Evolutionary conservation across 2,888 invertebrate species (phyloP).

Genomic region (Brachynemurus nebulosus): DNA sequence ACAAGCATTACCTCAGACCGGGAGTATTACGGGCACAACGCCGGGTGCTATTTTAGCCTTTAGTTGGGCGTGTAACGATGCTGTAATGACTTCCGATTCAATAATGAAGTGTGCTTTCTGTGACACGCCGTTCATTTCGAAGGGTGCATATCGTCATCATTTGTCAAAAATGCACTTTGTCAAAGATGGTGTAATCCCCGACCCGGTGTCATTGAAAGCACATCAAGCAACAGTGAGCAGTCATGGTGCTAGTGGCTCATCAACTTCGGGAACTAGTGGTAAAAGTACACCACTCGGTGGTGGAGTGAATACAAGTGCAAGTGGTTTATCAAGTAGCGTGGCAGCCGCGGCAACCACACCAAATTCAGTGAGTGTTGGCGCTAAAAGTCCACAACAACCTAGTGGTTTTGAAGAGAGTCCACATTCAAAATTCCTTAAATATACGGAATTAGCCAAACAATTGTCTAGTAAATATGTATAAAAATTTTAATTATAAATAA

Average conservation of each 20-base stretch:
- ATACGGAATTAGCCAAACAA: conserved; percentile 96
- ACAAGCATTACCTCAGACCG: conserved; percentile 25
- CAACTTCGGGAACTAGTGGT: conserved; percentile 14
- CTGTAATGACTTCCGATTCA: conserved; percentile 71
- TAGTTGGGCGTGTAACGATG: conserved; percentile 91
- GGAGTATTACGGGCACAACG: conserved; percentile 37
- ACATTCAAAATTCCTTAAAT: conserved; percentile 95
- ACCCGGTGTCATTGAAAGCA: conserved; percentile 50
- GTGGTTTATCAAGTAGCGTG: conserved; percentile 16
- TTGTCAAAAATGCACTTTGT: conserved; percentile 92
- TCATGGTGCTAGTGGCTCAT: conserved; percentile 20
- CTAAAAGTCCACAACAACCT: conserved; percentile 31
- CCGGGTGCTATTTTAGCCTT: conserved; percentile 79
- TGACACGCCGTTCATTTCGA: conserved; percentile 91
- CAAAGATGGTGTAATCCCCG: conserved; percentile 76
- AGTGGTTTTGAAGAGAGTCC: conserved; percentile 73
- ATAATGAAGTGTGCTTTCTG: conserved; percentile 92
- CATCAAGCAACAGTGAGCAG: conserved; percentile 30
- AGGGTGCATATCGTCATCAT: conserved; percentile 93
- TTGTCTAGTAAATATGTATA: conserved; percentile 93
- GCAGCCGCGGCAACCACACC: conserved; percentile 19
- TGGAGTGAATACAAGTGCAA: conserved; percentile 17
- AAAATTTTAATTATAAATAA: conserved; percentile 23
- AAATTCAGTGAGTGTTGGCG: conserved; percentile 23
- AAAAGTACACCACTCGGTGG: conserved; percentile 22